A percentile compares a stretch with the other conserved stretches of the same genome.
These are phyloP conservation scores for Hypomecis punctinalis DNA, from an alignment of 2,888 invertebrate species.

Conservation along the genomic window DNA sequence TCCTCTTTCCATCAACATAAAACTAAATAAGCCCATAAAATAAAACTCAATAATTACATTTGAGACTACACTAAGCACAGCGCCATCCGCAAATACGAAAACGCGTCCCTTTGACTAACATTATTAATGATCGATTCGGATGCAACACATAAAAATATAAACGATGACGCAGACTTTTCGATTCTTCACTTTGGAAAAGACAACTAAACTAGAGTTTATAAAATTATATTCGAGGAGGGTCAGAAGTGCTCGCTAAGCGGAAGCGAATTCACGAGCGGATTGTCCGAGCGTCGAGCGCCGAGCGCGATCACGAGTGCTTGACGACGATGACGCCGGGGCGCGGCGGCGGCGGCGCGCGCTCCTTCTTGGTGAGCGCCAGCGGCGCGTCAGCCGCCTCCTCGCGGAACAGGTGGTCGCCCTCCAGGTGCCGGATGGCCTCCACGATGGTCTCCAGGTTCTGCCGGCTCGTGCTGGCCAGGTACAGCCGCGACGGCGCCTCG, in stretches of 20 bases:
- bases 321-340: constrained; percentile 96
- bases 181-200: constrained; percentile 83
- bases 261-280: constrained; percentile 62
- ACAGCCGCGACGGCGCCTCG: constrained; percentile 73
- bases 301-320: constrained; percentile 91
- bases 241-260: constrained; percentile 68
- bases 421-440: constrained; percentile 98
- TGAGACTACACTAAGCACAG: constrained; percentile 81
- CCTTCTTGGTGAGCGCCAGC: constrained; percentile 85
- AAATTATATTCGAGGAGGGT: constrained; percentile 82
- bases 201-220: constrained; percentile 75
- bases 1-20: constrained; percentile 63
- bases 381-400: constrained; percentile 88
- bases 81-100: constrained; percentile 69
- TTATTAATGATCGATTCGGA: constrained; percentile 64
- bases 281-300: constrained; percentile 53
- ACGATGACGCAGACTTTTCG: constrained; percentile 81
- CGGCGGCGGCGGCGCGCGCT: constrained; percentile 86
- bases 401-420: constrained; percentile 97
- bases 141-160: constrained; percentile 69
- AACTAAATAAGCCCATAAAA: constrained; percentile 65
- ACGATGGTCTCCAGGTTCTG: constrained; percentile 99
- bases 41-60: constrained; percentile 68
- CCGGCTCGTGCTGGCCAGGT: constrained; percentile 89
- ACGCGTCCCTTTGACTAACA: constrained; percentile 64